Conservation (phyloP, 2,888 invertebrate species). For the Dichetophora obliterata region DNA sequence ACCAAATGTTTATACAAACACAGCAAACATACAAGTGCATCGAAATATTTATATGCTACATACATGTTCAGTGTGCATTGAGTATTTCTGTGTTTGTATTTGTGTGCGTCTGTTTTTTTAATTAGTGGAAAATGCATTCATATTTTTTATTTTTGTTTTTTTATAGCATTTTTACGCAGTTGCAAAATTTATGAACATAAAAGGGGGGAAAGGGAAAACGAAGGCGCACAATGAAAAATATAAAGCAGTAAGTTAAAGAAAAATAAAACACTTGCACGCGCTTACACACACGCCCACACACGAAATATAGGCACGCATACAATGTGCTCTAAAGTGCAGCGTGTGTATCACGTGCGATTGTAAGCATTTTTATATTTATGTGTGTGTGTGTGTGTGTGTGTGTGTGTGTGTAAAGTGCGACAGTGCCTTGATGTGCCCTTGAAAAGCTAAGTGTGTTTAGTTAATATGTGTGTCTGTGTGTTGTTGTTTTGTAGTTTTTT, state of each 20-base stretch:
- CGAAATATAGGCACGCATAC: not conserved
- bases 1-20: no score
- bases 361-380: not conserved
- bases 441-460: not conserved
- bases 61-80: no score
- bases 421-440: not conserved
- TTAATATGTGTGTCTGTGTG: not conserved
- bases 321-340: not conserved
- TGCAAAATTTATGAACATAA: not conserved
- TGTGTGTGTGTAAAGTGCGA: not conserved
- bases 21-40: no score
- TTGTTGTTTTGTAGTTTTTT: not conserved
- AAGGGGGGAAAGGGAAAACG: not conserved
- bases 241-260: not conserved
- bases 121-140: slow-evolving; percentile 7
- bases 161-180: not conserved
- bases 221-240: not conserved
- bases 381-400: not conserved
- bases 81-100: not conserved
- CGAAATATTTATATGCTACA: no score
- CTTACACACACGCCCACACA: not conserved
- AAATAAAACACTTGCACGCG: not conserved
- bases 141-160: not conserved
- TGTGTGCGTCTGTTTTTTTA: slow-evolving; percentile 11
- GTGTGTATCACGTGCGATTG: not conserved